phyloP scores from a whole-genome alignment of 2,888 invertebrate genomes.

The Trichopria drosophilae region DNA sequence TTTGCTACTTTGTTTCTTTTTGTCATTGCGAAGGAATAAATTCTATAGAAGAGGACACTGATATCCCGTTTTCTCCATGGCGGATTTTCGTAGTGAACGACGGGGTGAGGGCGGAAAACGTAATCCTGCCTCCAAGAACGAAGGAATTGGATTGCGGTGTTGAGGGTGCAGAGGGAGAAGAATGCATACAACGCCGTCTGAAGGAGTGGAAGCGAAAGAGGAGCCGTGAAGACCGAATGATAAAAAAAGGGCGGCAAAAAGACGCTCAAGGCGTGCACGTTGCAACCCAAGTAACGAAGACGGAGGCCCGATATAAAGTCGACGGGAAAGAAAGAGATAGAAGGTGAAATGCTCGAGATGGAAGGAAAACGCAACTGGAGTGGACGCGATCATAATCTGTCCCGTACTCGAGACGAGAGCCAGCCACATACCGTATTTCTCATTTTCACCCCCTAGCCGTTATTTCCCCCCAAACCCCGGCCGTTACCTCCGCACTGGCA shows the following conservation, averaged over 20 bases:
- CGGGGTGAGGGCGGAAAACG: constrained; percentile 22
- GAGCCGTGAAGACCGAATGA: no score
- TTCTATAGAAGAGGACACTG: not conserved
- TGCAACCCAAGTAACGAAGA: not conserved
- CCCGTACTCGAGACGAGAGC: constrained; percentile 25
- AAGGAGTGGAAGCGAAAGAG: constrained; percentile 12
- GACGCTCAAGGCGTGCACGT: constrained; percentile 1
- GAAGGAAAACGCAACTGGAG: constrained; percentile 7
- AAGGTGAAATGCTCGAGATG: constrained; percentile 30
- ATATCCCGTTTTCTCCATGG: not conserved
- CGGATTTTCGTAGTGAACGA: no score
- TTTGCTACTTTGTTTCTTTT: no score
- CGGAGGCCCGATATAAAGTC: not conserved
- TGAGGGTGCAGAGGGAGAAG: no score
- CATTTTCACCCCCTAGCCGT: constrained; percentile 8
- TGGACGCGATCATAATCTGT: constrained; percentile 36
- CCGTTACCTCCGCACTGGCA: no score
- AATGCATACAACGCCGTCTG: no score
- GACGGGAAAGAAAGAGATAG: constrained; percentile 1
- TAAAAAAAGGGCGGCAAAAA: no score
- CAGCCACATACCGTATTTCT: constrained; percentile 17
- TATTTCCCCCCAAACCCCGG: not conserved
- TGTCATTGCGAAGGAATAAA: no score
- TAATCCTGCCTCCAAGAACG: constrained; percentile 37
- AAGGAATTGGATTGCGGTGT: constrained; percentile 38